Base-by-base conservation (phyloP, 1,140 invertebrate genomes). In the Zaprionus lachaisei region DNA sequence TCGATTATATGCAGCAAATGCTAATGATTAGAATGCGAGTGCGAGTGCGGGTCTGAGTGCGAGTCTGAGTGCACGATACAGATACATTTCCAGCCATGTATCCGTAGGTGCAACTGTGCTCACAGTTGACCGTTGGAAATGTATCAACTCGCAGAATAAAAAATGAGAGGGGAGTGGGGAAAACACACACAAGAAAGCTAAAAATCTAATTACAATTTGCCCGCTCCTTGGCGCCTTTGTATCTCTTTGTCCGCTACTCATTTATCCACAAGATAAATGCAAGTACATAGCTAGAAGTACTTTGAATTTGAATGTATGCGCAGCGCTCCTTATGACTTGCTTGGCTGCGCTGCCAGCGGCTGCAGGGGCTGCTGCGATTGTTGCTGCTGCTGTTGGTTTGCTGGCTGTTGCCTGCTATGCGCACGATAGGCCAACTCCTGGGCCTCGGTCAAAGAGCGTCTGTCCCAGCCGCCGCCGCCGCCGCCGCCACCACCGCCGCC, bases 391-490 rank as follows among this genome's bases (percentile, higher is more conserved):
- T 70, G 68, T 37, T 57, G 61, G 44, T 71, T 65, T 9, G 67
- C 58, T 11, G 67, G 58, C 64, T 84, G 72, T 34, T 89, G 75
- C 28, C 70, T 51, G 58, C 44, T 86, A 80, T 95, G 95, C 0
- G 94, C 95, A 31, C 94, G 94, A 89, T 96, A 97, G 2, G 96
- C 96, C 60, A 96, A 80, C 67, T 95, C 95, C 56, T 96, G 95
- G 2, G 95, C 90, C 49, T 86, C 83, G 54, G 94, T 94, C 5
- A 94, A 73, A 5, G 94, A 94, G 51, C 94, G 91, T 66, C 93
- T 81, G 78, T 93, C 93, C 94, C 94, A 94, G 62, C 93, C 93
- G 24, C 86, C 90, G 55, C 87, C 81, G 26, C 83, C 86, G 12
- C 90, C 81, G 24, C 83, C 86, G 11, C 90, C 92, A 22, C 90